A percentile compares a stretch with the other conserved stretches of the same genome.
These are phyloP conservation scores for Seladonia tumulorum DNA, from an alignment of 2,888 invertebrate species.

Conservation along the genomic window DNA sequence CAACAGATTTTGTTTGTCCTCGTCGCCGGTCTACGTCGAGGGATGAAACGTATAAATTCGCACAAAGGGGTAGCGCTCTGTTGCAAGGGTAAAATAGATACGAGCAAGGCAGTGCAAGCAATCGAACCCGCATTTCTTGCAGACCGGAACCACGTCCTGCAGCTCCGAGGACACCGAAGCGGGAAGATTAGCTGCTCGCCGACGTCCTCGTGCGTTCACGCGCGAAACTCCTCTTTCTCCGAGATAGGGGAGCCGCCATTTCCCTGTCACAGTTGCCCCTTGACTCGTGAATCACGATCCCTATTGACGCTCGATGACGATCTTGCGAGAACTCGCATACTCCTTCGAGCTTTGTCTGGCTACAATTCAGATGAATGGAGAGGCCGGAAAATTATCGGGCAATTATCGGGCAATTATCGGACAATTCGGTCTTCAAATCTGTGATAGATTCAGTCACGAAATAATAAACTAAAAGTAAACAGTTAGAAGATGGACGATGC, in stretches of 20 bases:
- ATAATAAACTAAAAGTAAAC: too few species aligned
- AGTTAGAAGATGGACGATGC: too few species aligned
- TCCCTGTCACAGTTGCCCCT: slow-evolving; percentile 28
- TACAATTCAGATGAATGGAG: background rate
- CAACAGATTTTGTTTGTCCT: too few species aligned
- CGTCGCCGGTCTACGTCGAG: too few species aligned
- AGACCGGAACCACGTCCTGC: background rate
- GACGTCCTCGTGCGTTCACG: slow-evolving; percentile 23
- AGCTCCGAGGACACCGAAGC: background rate
- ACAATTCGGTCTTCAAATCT: too few species aligned
- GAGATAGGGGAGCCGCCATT: slow-evolving; percentile 18
- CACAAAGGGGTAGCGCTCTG: background rate
- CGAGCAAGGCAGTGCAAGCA: background rate
- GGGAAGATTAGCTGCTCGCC: slow-evolving; percentile 21
- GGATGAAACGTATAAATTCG: background rate
- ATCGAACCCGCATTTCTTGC: slow-evolving; percentile 5
- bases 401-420: too few species aligned
- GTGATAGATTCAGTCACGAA: too few species aligned
- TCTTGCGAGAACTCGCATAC: background rate
- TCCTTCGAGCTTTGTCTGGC: background rate
- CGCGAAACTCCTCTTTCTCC: background rate
- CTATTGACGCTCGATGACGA: background rate
- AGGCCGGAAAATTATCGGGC: background rate
- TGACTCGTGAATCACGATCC: slow-evolving; percentile 16
- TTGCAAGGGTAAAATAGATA: background rate